Evolutionary conservation across 1,140 invertebrate species (phyloP), one percentile per base, ranked within the genome.

Genomic region (Pachypsylla venusta): DNA sequence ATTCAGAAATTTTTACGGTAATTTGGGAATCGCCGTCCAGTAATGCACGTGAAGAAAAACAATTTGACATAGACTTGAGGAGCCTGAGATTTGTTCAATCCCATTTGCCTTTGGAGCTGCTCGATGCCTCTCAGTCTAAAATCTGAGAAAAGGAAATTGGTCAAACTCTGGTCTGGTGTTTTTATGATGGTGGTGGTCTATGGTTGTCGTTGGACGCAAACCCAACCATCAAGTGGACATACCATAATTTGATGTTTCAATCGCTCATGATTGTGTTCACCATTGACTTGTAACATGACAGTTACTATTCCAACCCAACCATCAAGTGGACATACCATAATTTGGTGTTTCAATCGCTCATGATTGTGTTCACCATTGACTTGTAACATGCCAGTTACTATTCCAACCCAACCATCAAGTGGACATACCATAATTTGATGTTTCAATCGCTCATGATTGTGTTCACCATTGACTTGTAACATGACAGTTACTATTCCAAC

Each of bases 401-500:
- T 79, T n/a, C 82, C 82, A n/a, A n/a, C n/a, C n/a, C n/a, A n/a
- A 4, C 42, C 4, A 5, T n/a, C 42, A 19, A 22, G 16, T n/a
- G 16, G n/a, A 57, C 27, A 20, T 26, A 64, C 64, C 59, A 63
- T 59, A 20, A 67, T 61, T 26, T 60, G 54, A 16, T 58, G 60
- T 58, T 62, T 65, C 28, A 67, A 57, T 24, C 60, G 54, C 28
- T 62, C 26, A 2, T 65, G 28, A 27, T 66, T 58, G 25, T 62
- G 65, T 14, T 53, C 25, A 5, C 82, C 82, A 69, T 78, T 78
- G 3, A 84, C 71, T 56, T 74, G 74, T 3, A 84, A 70, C 2
- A 85, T 68, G 2, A 83, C 77, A 64, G 82, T 78, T 61, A 84
- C 77, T 54, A 84, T 79, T n/a, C 82, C 82, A n/a, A n/a, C n/a